Percentiles rank a stretch among this genome's conserved stretches.
Conservation (phyloP, 2,797 vertebrate genomes). For the Dendrocincla fuliginosa region DNA sequence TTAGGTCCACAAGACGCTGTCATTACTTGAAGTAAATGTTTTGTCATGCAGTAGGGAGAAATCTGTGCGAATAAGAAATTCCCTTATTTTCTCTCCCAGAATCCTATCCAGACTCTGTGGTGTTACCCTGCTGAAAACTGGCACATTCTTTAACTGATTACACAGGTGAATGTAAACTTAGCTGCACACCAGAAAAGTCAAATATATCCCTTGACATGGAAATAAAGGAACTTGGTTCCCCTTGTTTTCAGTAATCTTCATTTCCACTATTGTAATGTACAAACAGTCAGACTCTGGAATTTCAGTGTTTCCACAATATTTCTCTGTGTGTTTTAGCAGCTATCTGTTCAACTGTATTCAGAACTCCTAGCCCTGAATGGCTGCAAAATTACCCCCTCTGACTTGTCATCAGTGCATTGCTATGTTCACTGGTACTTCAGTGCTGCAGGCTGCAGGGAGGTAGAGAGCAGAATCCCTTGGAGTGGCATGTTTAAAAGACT, state of each 20-base stretch:
- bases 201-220: background rate
- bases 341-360: background rate
- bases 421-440: background rate
- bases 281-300: background rate
- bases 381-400: background rate
- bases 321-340: background rate
- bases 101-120: background rate
- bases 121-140: background rate
- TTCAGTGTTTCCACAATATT: background rate
- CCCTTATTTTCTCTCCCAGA: background rate
- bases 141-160: background rate
- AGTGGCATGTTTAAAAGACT: background rate
- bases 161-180: background rate
- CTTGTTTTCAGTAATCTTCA: background rate
- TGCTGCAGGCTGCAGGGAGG: background rate
- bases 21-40: background rate
- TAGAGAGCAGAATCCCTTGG: background rate
- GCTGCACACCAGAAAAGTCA: background rate
- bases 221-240: background rate
- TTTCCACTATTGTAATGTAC: background rate
- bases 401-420: background rate
- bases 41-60: background rate
- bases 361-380: background rate
- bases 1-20: background rate
- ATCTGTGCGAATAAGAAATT: background rate